A percentile compares a stretch with the other conserved stretches of the same genome.
Conservation (phyloP, 2,797 vertebrate genomes). For the Brachymystax lenok region DNA sequence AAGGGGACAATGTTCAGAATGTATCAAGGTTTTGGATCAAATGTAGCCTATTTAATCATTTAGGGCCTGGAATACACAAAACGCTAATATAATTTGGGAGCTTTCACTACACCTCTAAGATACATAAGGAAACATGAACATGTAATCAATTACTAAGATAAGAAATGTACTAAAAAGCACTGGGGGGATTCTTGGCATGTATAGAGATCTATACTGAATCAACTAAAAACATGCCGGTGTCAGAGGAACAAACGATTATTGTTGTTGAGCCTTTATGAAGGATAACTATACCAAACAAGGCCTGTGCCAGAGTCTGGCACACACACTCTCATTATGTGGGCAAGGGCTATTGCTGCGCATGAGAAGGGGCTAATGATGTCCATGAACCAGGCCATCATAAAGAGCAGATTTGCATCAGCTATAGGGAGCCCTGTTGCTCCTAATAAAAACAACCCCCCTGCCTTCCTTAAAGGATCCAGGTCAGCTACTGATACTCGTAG, state of each 20-base stretch:
- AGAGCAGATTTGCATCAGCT: conserved; percentile 47
- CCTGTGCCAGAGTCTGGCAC: conserved; percentile 31
- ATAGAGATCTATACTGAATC: conserved; percentile 29
- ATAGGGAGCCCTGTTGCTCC: conserved; percentile 42
- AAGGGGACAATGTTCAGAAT: neutral
- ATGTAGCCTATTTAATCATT: neutral
- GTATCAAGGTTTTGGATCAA: neutral
- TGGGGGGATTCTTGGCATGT: neutral
- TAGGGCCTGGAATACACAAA: neutral
- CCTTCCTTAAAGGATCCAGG: conserved; percentile 32
- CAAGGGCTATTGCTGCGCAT: conserved; percentile 42
- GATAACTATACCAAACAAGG: conserved; percentile 50
- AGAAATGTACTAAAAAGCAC: neutral
- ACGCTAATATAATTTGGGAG: neutral
- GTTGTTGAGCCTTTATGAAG: conserved; percentile 41
- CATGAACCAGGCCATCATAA: conserved; percentile 32
- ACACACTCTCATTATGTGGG: conserved; percentile 45
- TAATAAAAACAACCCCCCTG: conserved; percentile 51
- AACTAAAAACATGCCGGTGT: neutral
- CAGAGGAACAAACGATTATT: conserved; percentile 1
- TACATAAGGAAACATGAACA: neutral
- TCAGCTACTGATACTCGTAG: conserved; percentile 8
- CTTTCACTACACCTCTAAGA: neutral
- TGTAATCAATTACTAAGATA: neutral
- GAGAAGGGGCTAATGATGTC: conserved; percentile 48